Evolutionary conservation across 2,113 vertebrate genomes (phyloP), one percentile per base, ranked within the genome.

Genomic region (Brachyhypopomus occidentalis): DNA sequence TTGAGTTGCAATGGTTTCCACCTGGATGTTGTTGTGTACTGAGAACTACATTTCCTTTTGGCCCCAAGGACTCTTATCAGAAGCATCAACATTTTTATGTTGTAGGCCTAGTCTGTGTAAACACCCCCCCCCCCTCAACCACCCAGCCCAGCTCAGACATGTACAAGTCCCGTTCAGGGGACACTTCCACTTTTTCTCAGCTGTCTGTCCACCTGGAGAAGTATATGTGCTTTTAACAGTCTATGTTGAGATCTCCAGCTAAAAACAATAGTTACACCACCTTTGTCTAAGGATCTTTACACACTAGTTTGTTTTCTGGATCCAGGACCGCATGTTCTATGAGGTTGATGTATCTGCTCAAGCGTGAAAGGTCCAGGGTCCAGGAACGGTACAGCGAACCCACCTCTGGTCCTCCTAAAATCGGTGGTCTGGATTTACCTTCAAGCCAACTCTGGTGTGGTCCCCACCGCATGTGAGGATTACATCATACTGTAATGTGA

Each of bases 141-240:
- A n/a, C 60, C 66, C 41, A 73, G 71, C 64, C 52, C 66, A 30
- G 74, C 60, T 67, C 45, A 74, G 71, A 75, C 55, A 75, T n/a
- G 74, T 58, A 25, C 79, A 58, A 23, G 62, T 56, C 64, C 64
- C 56, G 27, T 67, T 71, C 58, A 16, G 16, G 59, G 56, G 76
- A 64, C 52, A 38, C 63, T 30, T 34, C 66, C 81, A 52, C 14
- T n/a, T 73, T 30, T 71, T 36, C 34, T 20, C n/a, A 52, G 70
- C 41, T 73, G 72, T 63, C 76, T 69, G 63, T 85, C 75, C 20
- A 30, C 45, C 72, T 72, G 41, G 76, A 80, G 72, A 71, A 52
- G 38, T 17, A 23, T 59, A 41, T 27, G 12, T 45, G 16, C 2
- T 56, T 27, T 56, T 36, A 45, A 25, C 41, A 41, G 41, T 41